Conservation (phyloP, 2,888 invertebrate species). For the Ferdinandea cuprea region DNA sequence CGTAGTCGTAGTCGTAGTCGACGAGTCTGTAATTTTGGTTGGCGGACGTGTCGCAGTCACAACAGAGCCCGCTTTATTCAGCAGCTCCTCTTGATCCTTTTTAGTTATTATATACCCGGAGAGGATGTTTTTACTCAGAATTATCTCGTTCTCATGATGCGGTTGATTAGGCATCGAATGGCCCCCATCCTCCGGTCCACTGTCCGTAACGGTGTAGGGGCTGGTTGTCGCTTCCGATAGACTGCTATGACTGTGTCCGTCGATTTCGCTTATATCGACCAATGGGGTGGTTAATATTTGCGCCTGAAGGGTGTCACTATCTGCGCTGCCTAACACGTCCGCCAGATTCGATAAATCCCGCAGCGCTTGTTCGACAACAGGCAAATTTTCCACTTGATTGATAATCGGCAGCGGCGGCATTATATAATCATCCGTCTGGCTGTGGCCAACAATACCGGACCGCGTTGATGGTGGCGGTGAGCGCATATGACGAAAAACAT, state of each 20-base stretch:
- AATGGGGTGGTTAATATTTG: slow-evolving; percentile 31
- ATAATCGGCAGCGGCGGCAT: slow-evolving; percentile 10
- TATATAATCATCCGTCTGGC: slow-evolving; percentile 23
- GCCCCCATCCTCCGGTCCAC: slow-evolving; percentile 18
- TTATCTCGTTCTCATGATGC: slow-evolving; percentile 71
- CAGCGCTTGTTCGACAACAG: slow-evolving; percentile 80
- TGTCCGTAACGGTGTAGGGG: slow-evolving; percentile 55
- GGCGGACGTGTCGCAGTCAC: slow-evolving; percentile 43
- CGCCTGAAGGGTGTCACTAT: slow-evolving; percentile 7
- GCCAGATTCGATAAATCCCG: slow-evolving; percentile 79
- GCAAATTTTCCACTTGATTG: slow-evolving; percentile 79
- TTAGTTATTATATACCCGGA: slow-evolving; percentile 75
- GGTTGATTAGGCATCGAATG: slow-evolving; percentile 37
- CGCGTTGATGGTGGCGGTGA: slow-evolving; percentile 72
- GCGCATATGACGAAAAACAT: slow-evolving; percentile 77
- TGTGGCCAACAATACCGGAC: slow-evolving; percentile 21
- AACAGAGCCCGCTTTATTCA: slow-evolving; percentile 56
- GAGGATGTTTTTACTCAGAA: slow-evolving; percentile 76
- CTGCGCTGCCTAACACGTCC: slow-evolving; percentile 34
- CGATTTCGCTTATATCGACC: slow-evolving; percentile 49
- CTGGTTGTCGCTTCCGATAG: slow-evolving; percentile 63
- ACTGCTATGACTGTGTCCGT: slow-evolving; percentile 46
- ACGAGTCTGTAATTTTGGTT: slow-evolving; percentile 55
- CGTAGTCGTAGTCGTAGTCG: slow-evolving; percentile 39
- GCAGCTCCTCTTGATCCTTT: slow-evolving; percentile 75